Base-by-base conservation (phyloP, 2,888 invertebrate genomes). In the Anticlea derivata region DNA sequence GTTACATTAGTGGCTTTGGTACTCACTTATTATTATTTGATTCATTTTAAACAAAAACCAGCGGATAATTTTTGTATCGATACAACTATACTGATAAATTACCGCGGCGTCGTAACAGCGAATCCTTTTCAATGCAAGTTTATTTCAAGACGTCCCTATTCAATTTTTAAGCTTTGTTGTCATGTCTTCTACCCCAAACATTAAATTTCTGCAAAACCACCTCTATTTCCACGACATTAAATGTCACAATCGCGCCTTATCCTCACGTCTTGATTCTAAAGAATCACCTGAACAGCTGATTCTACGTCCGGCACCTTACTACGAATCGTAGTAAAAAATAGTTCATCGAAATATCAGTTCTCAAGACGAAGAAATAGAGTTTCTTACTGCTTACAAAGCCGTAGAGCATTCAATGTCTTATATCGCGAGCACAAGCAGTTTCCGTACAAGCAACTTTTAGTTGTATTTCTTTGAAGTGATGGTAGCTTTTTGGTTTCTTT, bases 221-320 rank as follows among this genome's bases (percentile, higher is more conserved):
- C 51, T 40, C 40, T 53, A 47, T 5, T 6, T 0, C 1, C 5
- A 5, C 1, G 0, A 0, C 0, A 10, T n/a, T 53, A 56, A 45
- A 40, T 39, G 11, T 20, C 27, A 49, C 8, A 38, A 37, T 58
- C 4, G 7, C 27, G 2, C 11, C 31, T 31, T 50, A 27, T 48
- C 20, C 22, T 7, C 5, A 48, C 51, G 37, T 37, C 54, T 46
- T 46, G 33, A 38, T 60, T 47, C 54, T 50, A 65, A 64, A 62
- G 66, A 60, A 53, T 64, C 58, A 64, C 58, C 53, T 60, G 46
- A 72, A 80, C 86, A 86, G 86, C 86, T 87, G 86, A 86, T 84
- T 74, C 75, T 74, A 80, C 76, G 71, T 60, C 58, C 65, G 63
- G 75, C 83, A 83, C 82, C 80, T 84, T 83, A 80, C 78, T 62